A percentile compares a stretch with the other conserved stretches of the same genome.
Conservation (phyloP, 2,113 vertebrate genomes). For the Stercorarius parasiticus region DNA sequence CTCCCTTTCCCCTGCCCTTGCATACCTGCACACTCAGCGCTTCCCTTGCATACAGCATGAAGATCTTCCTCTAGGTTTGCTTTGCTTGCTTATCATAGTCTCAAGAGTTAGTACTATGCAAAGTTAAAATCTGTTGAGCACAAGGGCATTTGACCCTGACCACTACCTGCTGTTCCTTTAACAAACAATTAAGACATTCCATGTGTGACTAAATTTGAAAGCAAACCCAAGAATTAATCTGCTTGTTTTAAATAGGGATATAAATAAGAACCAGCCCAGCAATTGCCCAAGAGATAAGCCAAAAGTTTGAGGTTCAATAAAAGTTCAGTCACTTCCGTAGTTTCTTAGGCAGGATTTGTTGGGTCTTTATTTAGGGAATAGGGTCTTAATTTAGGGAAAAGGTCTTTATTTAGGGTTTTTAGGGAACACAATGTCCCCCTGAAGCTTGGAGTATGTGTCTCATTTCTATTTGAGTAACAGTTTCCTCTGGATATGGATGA, state of each 20-base stretch:
- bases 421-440: background rate
- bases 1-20: background rate
- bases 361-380: background rate
- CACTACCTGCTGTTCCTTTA: conserved; percentile 63
- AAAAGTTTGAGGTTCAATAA: conserved; percentile 42
- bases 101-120: conserved; percentile 32
- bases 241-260: conserved; percentile 51
- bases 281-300: conserved; percentile 45
- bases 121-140: conserved; percentile 62
- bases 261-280: conserved; percentile 45
- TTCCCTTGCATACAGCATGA: background rate
- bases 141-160: conserved; percentile 66
- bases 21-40: conserved; percentile 30
- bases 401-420: background rate
- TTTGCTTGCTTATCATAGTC: conserved; percentile 52
- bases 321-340: conserved; percentile 38
- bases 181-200: conserved; percentile 69
- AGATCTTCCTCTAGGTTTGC: conserved; percentile 20
- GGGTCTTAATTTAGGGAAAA: background rate
- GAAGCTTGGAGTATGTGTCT: background rate
- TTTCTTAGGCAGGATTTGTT: background rate
- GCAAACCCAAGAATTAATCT: conserved; percentile 54
- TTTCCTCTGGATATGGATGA: background rate
- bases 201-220: conserved; percentile 56
- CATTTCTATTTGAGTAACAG: background rate